phyloP scores from a whole-genome alignment of 2,888 invertebrate species.

The Erebia epiphron region DNA sequence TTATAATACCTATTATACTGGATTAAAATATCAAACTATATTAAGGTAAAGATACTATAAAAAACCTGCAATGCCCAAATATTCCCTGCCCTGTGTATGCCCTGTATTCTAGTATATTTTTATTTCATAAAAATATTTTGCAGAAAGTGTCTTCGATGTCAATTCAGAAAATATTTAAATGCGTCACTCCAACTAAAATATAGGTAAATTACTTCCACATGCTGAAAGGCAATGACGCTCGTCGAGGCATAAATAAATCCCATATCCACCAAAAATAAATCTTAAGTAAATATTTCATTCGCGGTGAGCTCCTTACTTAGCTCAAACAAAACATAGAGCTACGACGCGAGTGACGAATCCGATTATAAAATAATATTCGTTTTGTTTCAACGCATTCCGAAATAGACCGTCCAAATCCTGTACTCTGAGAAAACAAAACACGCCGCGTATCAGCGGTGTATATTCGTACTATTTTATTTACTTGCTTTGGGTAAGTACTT shows the following conservation, averaged over 20 bases:
- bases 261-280: conserved; percentile 65
- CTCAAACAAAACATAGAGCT: conserved; percentile 72
- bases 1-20: too few species aligned
- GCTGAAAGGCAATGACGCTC: conserved; percentile 69
- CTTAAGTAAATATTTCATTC: conserved; percentile 71
- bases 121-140: conserved; percentile 37
- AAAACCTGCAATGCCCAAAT: too few species aligned
- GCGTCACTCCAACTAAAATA: conserved; percentile 72
- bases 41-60: too few species aligned
- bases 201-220: conserved; percentile 71
- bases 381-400: conserved; percentile 54
- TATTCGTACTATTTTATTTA: conserved; percentile 76
- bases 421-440: conserved; percentile 65
- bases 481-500: conserved; percentile 62
- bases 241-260: conserved; percentile 66
- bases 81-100: too few species aligned
- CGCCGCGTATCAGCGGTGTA: conserved; percentile 58
- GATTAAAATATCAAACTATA: too few species aligned
- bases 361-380: conserved; percentile 75
- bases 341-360: conserved; percentile 67
- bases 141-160: conserved; percentile 42
- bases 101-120: not conserved
- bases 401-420: conserved; percentile 63
- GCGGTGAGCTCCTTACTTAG: conserved; percentile 66
- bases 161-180: conserved; percentile 62